Evolutionary conservation across 2,888 invertebrate species (phyloP).

Genomic region (Xestoiulus laeticollis): DNA sequence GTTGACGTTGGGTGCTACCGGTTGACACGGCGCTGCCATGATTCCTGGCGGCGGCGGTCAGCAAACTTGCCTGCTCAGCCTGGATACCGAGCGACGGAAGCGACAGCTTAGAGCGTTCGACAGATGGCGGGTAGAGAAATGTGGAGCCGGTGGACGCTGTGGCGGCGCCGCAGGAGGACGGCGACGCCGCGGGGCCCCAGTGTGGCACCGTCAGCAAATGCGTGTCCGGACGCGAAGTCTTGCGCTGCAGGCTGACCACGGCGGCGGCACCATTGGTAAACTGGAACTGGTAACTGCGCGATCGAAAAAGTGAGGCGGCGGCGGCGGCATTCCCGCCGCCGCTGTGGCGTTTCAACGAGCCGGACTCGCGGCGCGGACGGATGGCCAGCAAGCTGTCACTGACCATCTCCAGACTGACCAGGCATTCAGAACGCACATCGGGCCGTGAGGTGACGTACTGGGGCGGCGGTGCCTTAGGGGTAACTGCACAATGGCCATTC

Average conservation of each 20-base stretch:
- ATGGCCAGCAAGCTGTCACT: conserved; percentile 50
- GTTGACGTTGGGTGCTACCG: conserved; percentile 16
- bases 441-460: not conserved
- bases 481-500: conserved; percentile 49
- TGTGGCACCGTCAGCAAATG: conserved; percentile 48
- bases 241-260: not conserved
- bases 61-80: conserved; percentile 13
- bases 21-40: not conserved
- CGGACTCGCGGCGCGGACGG: conserved; percentile 47
- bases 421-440: conserved; percentile 45
- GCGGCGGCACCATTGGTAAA: conserved; percentile 46
- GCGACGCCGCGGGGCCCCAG: not conserved
- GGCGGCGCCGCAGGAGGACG: conserved; percentile 29
- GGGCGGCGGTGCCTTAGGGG: not conserved
- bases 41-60: not conserved
- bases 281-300: conserved; percentile 54
- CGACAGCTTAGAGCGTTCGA: not conserved
- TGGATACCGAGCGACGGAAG: not conserved
- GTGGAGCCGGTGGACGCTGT: not conserved
- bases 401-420: conserved; percentile 52
- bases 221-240: not conserved
- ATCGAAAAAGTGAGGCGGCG: conserved; percentile 42
- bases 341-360: not conserved
- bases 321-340: not conserved
- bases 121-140: not conserved